Percentiles rank a stretch among this genome's conserved stretches.
These are phyloP conservation scores for Tenthredo amoena DNA, from an alignment of 2,888 invertebrate genomes.

Conservation along the genomic window DNA sequence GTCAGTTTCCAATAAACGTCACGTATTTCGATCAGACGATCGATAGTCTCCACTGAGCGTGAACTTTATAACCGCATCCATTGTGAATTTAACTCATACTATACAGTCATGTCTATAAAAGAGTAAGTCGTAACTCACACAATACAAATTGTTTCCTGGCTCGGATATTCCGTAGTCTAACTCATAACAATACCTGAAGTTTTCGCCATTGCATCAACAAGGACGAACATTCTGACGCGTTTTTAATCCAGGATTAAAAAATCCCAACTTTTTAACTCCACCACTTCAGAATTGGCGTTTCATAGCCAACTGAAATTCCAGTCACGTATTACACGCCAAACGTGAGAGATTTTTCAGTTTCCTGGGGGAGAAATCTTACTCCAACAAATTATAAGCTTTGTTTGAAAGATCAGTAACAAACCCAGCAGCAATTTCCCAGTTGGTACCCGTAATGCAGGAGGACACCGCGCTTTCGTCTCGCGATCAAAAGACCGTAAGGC, in stretches of 20 bases:
- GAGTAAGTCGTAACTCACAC: slow-evolving; percentile 31
- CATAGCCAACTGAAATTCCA: not conserved
- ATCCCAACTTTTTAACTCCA: not conserved
- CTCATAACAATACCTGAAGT: not conserved
- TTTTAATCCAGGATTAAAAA: not conserved
- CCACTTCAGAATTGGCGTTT: not conserved
- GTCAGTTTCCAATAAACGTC: slow-evolving; percentile 39
- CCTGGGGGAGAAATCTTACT: not conserved
- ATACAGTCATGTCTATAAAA: not conserved
- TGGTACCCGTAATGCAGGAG: not conserved
- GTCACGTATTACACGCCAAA: slow-evolving; percentile 17
- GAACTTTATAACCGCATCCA: slow-evolving; percentile 43
- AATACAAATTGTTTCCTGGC: slow-evolving; percentile 13
- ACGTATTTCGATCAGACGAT: slow-evolving; percentile 31
- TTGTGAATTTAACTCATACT: not conserved
- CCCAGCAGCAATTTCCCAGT: not conserved
- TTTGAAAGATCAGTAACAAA: not conserved
- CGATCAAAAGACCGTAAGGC: not conserved
- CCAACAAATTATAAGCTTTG: not conserved
- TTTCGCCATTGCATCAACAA: slow-evolving; percentile 4
- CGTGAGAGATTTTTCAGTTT: slow-evolving; percentile 17
- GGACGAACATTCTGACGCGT: not conserved
- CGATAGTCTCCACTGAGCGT: slow-evolving; percentile 27
- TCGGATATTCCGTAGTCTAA: not conserved
- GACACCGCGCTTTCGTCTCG: not conserved